Evolutionary conservation across 2,797 vertebrate genomes (phyloP).

Genomic region (Crax fasciolata): DNA sequence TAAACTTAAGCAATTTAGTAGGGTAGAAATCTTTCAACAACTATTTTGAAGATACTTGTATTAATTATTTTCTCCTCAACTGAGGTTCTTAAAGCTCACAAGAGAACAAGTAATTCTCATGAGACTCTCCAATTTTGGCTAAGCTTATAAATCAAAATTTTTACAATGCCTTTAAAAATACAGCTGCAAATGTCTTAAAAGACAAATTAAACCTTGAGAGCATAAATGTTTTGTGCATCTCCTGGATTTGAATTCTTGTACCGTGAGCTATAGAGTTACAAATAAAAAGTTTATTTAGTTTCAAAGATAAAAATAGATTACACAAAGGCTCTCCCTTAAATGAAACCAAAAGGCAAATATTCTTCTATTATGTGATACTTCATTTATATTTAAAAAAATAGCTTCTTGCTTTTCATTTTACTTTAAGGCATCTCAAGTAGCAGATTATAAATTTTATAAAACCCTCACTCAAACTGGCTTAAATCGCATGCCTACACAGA

Average conservation of each 20-base stretch:
- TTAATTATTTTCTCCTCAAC: neutral
- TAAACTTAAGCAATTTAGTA: neutral
- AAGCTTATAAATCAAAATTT: neutral
- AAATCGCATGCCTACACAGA: neutral
- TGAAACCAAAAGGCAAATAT: neutral
- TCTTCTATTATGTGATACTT: neutral
- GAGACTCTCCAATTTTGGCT: neutral
- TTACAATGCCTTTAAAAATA: neutral
- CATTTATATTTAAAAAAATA: neutral
- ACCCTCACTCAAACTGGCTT: neutral
- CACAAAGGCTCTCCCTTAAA: neutral
- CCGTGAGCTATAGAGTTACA: neutral
- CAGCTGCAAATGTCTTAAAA: neutral
- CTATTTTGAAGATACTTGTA: neutral
- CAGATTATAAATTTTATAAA: slow-evolving; percentile 47
- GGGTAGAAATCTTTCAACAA: neutral
- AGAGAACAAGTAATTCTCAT: neutral
- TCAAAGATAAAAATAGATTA: neutral
- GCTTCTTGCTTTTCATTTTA: slow-evolving; percentile 15
- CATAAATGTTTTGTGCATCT: neutral
- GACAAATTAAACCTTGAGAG: neutral
- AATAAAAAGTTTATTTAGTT: slow-evolving; percentile 29
- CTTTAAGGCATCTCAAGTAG: slow-evolving; percentile 6
- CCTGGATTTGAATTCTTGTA: neutral
- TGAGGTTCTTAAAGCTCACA: neutral